Evolutionary conservation across 2,888 invertebrate genomes (phyloP).

Genomic region (Pseudococcus jackbeardsleyi): DNA sequence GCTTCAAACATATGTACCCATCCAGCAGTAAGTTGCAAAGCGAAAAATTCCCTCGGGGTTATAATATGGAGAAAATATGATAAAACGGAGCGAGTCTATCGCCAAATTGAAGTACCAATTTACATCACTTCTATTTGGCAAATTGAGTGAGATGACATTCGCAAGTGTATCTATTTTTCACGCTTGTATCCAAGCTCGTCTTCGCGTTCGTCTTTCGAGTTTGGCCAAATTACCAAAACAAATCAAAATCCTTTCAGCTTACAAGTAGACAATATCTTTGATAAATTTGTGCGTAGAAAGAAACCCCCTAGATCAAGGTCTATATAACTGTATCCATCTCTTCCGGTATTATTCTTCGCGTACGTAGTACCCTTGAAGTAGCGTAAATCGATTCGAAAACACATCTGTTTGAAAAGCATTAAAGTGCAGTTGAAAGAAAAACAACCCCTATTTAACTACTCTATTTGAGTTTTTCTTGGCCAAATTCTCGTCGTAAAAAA

Average conservation of each 20-base stretch:
- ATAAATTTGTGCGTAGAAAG: neutral
- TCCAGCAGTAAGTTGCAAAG: neutral
- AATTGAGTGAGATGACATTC: conserved; percentile 9
- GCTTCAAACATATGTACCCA: neutral
- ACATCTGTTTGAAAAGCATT: conserved; percentile 26
- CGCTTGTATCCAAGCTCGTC: too few relatives aligned
- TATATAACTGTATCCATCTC: neutral
- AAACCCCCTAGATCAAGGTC: neutral
- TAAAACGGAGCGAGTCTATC: neutral
- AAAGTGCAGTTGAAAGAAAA: conserved; percentile 39
- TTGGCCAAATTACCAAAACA: conserved; percentile 3
- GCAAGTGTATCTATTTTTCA: conserved; percentile 22
- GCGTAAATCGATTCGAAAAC: conserved; percentile 14
- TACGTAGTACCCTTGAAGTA: conserved; percentile 2
- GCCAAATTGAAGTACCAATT: conserved; percentile 27
- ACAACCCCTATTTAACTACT: conserved; percentile 2
- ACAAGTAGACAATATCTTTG: neutral
- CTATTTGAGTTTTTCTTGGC: neutral
- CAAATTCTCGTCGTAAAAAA: neutral
- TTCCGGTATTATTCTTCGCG: neutral
- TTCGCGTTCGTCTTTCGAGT: neutral
- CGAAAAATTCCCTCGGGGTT: conserved; percentile 5
- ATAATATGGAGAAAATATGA: neutral
- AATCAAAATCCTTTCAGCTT: conserved; percentile 21
- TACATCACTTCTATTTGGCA: neutral